These are phyloP conservation scores for Nycticebus coucang DNA, from an alignment of 2,113 vertebrate genomes.

Conservation along the genomic window DNA sequence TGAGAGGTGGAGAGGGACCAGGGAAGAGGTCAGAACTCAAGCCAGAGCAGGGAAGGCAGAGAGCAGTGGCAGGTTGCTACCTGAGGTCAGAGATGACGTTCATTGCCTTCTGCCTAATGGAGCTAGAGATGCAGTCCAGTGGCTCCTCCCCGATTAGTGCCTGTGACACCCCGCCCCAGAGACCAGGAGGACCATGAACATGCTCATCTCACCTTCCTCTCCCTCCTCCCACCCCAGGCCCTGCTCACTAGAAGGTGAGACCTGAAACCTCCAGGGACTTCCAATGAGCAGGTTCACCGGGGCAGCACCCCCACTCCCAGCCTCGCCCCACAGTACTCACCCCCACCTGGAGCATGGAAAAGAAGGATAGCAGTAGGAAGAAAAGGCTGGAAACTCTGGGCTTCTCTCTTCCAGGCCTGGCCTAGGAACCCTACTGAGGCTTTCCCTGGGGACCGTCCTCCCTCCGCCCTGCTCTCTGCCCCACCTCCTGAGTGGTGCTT, in stretches of 20 bases:
- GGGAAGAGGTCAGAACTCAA: background rate
- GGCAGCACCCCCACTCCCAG: background rate
- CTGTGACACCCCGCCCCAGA: background rate
- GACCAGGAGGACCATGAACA: background rate
- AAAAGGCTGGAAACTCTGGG: background rate
- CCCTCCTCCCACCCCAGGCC: background rate
- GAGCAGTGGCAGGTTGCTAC: background rate
- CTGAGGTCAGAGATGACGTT: slow-evolving; percentile 27
- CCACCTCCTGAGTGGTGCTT: background rate
- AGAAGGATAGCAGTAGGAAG: background rate
- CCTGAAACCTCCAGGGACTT: background rate
- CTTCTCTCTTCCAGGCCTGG: background rate
- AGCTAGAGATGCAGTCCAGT: background rate
- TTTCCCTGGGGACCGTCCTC: background rate
- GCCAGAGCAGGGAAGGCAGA: background rate
- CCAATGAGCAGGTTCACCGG: background rate
- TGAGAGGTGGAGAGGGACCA: background rate
- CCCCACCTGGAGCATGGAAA: background rate
- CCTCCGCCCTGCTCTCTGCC: background rate
- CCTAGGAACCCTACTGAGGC: background rate
- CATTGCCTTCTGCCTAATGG: slow-evolving; percentile 50
- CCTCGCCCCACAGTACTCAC: background rate
- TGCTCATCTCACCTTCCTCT: background rate
- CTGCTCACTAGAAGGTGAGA: background rate
- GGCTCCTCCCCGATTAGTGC: slow-evolving; percentile 51